These are phyloP conservation scores for Sebastiscus albofasciatus DNA, from an alignment of 2,797 vertebrate species.

Conservation along the genomic window DNA sequence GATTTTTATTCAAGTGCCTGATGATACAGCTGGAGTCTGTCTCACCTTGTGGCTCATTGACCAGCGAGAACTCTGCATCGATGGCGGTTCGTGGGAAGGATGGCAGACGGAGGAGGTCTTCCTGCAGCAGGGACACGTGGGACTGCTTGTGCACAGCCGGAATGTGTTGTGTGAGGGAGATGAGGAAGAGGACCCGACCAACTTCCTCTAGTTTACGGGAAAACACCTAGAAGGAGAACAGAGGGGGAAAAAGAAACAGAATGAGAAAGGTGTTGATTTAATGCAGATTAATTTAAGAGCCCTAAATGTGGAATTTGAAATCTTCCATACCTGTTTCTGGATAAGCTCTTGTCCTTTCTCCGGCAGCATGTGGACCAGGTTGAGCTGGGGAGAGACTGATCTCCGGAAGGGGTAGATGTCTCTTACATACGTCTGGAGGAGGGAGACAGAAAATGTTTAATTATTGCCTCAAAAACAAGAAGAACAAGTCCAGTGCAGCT, in stretches of 20 bases:
- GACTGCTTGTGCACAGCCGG: slow-evolving; percentile 96
- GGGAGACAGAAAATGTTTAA: not conserved
- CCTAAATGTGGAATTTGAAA: not conserved
- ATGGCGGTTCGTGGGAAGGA: slow-evolving; percentile 97
- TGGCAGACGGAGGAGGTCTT: slow-evolving; percentile 95
- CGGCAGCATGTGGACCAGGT: slow-evolving; percentile 96
- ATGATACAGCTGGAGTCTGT: not conserved
- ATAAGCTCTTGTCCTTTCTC: slow-evolving; percentile 99
- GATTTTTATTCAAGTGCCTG: not conserved
- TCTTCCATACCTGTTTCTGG: slow-evolving; percentile 91
- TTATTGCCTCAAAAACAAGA: not conserved
- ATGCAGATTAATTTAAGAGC: not conserved
- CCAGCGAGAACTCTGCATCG: slow-evolving; percentile 96
- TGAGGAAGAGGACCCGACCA: slow-evolving; percentile 95
- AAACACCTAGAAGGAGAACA: slow-evolving; percentile 87
- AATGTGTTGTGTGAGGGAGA: slow-evolving; percentile 96
- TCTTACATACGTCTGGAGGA: slow-evolving; percentile 93
- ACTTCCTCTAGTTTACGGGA: slow-evolving; percentile 98
- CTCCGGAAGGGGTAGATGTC: slow-evolving; percentile 98
- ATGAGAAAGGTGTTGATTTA: not conserved
- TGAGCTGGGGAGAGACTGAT: slow-evolving; percentile 97
- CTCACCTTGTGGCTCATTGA: slow-evolving; percentile 93
- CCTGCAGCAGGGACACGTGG: slow-evolving; percentile 97
- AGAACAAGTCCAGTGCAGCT: not conserved
- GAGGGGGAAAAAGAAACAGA: not conserved